phyloP scores from a whole-genome alignment of 2,888 invertebrate genomes.

The Geophilus truncorum region DNA sequence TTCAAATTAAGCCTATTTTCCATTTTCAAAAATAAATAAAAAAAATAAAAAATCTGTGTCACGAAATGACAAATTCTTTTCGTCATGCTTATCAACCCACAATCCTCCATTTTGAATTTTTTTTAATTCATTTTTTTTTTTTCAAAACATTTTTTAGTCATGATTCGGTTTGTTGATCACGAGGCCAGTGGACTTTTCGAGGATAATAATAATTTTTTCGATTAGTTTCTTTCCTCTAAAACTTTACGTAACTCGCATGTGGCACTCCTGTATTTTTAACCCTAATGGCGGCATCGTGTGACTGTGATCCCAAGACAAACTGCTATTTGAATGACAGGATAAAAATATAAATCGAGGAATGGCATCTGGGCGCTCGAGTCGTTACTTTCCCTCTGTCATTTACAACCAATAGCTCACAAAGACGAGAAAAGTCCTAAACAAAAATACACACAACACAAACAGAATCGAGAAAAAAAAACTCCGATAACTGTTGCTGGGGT shows the following conservation, averaged over 20 bases:
- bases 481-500: not conserved
- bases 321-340: not conserved
- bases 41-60: not conserved
- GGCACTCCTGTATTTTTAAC: not conserved
- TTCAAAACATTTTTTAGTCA: no score
- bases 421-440: no score
- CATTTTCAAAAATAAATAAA: not conserved
- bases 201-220: not conserved
- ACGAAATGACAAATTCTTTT: not conserved
- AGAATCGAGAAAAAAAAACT: not conserved
- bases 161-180: not conserved
- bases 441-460: no score
- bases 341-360: slow-evolving; percentile 10
- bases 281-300: not conserved
- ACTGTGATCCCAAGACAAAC: not conserved
- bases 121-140: no score
- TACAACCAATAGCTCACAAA: not conserved
- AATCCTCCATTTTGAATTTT: not conserved
- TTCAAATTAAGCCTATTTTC: not conserved
- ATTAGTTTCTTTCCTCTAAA: no score
- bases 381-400: not conserved
- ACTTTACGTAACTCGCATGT: not conserved
- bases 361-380: not conserved
- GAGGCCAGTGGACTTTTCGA: slow-evolving; percentile 1
- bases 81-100: not conserved